phyloP scores from a whole-genome alignment of 2,888 invertebrate genomes.

The Clitarchus hookeri region DNA sequence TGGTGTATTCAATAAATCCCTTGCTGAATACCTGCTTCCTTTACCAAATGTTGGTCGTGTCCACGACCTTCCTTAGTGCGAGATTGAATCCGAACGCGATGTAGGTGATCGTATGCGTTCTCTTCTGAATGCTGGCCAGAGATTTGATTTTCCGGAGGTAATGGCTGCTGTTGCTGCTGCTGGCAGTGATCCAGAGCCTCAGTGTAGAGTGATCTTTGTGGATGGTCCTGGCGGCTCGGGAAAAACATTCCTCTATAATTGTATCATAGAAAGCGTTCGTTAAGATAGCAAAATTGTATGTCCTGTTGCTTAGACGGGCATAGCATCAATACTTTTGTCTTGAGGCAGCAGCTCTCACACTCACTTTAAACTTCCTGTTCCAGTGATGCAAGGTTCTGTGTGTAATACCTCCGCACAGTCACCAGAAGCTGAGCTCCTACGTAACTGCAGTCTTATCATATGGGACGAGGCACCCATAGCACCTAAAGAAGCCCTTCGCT shows the following conservation, averaged over 20 bases:
- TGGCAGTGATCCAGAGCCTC: accelerated
- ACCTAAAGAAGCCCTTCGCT: too few species aligned
- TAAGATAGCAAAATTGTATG: background rate
- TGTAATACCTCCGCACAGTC: too few species aligned
- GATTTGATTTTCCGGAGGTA: background rate
- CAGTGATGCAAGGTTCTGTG: too few species aligned
- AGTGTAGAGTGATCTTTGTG: background rate
- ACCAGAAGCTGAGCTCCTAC: too few species aligned
- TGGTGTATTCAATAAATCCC: background rate
- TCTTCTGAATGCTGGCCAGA: background rate
- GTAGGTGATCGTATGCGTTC: background rate
- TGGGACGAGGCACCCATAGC: too few species aligned
- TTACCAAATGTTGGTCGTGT: background rate
- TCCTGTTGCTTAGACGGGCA: background rate
- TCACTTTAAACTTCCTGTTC: background rate
- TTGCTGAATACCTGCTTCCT: background rate
- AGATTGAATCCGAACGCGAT: background rate
- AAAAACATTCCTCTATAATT: background rate
- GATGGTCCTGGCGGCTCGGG: background rate
- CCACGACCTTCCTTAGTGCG: background rate
- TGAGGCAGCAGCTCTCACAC: background rate
- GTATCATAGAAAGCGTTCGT: background rate
- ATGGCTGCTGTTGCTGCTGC: background rate
- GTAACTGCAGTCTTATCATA: too few species aligned
- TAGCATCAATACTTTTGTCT: background rate